Evolutionary conservation across 2,888 invertebrate species (phyloP), one percentile per base, ranked within the genome.

Genomic region (Diploptera punctata): DNA sequence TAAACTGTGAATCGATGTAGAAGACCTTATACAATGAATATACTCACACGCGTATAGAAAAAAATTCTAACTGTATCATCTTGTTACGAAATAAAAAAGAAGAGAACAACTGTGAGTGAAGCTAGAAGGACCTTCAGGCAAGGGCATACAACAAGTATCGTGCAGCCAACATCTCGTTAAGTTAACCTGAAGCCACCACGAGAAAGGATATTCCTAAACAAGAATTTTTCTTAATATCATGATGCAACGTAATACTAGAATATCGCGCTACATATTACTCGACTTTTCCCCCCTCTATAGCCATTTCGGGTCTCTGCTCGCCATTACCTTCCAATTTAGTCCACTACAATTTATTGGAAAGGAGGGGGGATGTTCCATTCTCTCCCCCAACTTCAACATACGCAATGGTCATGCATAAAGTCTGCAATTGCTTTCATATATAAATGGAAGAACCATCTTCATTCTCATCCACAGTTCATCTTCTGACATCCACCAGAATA

Each of bases 401-500:
- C 13, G 62, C 43, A 65, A 65, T 65, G 21, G 43, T 43, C 62
- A 65, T 65, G 43, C 26, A 43, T 10, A 43, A 43, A 65, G 10
- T 1, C 10, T 26, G 57, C 29, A 62, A 7, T 47, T 26, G 44
- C 26, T 43, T 33, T 47, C 18, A 29, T 31, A 60, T 70, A 70
- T 70, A 70, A 70, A 70, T 70, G 60, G 52, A 38, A 10, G 33
- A 10, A 49, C 47, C 70, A 61, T 70, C 70, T 49, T 49, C 65
- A 33, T 26, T 21, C 3, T 18, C 16, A 52, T 47, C 49, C 24
- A 65, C 70, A 70, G 65, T 70, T 61, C 62, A 43, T 47, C 47
- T 65, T 65, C 65, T 65, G 44, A 16, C 65, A n/a, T 44, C 29
- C 44, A 47, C 26, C 29, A 26, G 47, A 65, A 44, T 47, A 54